Base-by-base conservation (phyloP, 1,140 invertebrate species). In the Papilio dardanus region DNA sequence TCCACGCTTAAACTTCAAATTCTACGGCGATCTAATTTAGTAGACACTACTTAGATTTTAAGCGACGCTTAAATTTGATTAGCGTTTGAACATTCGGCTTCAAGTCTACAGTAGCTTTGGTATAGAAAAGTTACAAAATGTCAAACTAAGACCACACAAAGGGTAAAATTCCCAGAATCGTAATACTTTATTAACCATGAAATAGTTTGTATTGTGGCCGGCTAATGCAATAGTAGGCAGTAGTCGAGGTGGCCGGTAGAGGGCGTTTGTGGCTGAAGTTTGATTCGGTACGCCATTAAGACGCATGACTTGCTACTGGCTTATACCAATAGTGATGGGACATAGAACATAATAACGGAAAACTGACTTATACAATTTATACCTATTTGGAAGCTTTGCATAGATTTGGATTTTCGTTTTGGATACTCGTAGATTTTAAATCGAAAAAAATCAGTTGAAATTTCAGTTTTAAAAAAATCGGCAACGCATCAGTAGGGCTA, bases 231-330 rank as follows among this genome's bases (percentile, higher is more conserved):
- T 58, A 73, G 68, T 40, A 30, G 71, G 46, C 46, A 21, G 30
- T 16, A 68, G 31, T 74, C 24, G 28, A 68, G 42, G 40, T 62
- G 14, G 30, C 68, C 21, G 71, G 31, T 66, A 50, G 77, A 35
- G 62, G 42, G 31, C 73, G 78, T 54, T 67, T 77, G 73, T 68
- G 50, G 30, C 46, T 46, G 28, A 21, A 67, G 65, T 76, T 82
- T 79, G 79, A 79, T 75, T 78, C 68, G 77, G 74, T 66, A 74
- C 65, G 75, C 79, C 79, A 86, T 86, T 85, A 86, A 77, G 54
- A 79, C 74, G 79, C 81, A 81, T 86, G 85, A 86, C 83, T 85
- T 79, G 83, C 80, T 80, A 81, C 77, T 76, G 76, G 37, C 42
- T 54, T 42, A 62, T 42, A 10, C 30, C 3, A 54, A 31, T 81